Evolutionary conservation across 23 tunicate species (phyloP).

Genomic region (Phallusia fumigata): DNA sequence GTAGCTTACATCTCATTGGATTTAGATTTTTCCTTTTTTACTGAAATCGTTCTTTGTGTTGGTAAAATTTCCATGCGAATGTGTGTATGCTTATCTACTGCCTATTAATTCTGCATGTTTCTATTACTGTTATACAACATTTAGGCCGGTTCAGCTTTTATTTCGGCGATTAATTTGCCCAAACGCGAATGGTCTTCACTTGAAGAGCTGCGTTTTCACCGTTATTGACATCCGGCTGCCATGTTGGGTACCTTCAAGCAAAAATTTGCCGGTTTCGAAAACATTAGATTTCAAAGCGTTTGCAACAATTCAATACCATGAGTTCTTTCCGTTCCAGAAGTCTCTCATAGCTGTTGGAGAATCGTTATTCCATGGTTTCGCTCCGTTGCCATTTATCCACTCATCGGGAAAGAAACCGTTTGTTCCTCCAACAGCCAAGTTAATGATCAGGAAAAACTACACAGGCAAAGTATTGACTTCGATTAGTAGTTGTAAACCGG

Average conservation of each 20-base stretch:
- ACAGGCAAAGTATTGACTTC: not conserved
- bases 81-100: no score
- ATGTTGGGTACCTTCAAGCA: slow-evolving; percentile 79
- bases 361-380: slow-evolving; percentile 86
- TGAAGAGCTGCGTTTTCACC: slow-evolving; percentile 95
- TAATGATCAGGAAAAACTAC: slow-evolving; percentile 82
- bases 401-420: slow-evolving; percentile 87
- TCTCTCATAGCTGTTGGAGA: slow-evolving; percentile 93
- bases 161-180: slow-evolving; percentile 44
- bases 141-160: not conserved
- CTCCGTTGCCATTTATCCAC: slow-evolving; percentile 66
- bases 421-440: slow-evolving; percentile 96
- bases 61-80: no score
- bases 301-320: slow-evolving; percentile 43
- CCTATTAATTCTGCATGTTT: no score
- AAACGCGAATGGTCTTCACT: slow-evolving; percentile 69
- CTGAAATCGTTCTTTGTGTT: no score
- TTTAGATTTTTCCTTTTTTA: no score
- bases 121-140: no score
- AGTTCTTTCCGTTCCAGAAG: slow-evolving; percentile 76
- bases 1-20: no score
- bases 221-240: slow-evolving; percentile 87
- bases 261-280: not conserved
- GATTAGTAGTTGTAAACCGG: not conserved
- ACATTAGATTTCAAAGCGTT: not conserved